These are phyloP conservation scores for Linnaemya tessellans DNA, from an alignment of 2,888 invertebrate genomes.

Conservation along the genomic window DNA sequence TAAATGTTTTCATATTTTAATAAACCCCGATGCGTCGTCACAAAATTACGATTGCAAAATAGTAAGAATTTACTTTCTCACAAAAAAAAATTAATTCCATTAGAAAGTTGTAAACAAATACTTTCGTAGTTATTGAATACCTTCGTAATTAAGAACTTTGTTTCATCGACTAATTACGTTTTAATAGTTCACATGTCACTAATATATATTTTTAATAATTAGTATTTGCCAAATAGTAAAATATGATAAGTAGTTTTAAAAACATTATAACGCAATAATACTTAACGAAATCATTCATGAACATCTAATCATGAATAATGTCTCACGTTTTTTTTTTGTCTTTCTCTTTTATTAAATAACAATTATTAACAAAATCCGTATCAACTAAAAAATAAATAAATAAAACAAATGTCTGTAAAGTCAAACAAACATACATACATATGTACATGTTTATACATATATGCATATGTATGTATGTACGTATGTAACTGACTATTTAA, in stretches of 20 bases:
- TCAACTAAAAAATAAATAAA: background rate
- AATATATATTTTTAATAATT: slow-evolving; percentile 13
- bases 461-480: background rate
- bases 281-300: slow-evolving; percentile 18
- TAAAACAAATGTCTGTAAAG: too few species aligned
- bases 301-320: slow-evolving; percentile 13
- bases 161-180: slow-evolving; percentile 1
- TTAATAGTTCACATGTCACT: slow-evolving; percentile 23
- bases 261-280: slow-evolving; percentile 3
- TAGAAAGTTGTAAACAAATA: background rate
- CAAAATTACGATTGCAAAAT: too few species aligned
- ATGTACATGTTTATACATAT: too few species aligned
- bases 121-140: background rate
- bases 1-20: too few species aligned
- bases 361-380: background rate
- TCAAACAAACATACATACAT: too few species aligned
- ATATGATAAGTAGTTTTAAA: slow-evolving; percentile 4
- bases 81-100: background rate
- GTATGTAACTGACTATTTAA: too few species aligned
- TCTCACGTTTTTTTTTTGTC: too few species aligned
- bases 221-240: slow-evolving; percentile 4
- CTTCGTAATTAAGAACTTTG: background rate
- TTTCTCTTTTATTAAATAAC: background rate
- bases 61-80: too few species aligned
- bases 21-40: too few species aligned